phyloP scores from a whole-genome alignment of 2,888 invertebrate species.

The Scaptomyza tumidula region DNA sequence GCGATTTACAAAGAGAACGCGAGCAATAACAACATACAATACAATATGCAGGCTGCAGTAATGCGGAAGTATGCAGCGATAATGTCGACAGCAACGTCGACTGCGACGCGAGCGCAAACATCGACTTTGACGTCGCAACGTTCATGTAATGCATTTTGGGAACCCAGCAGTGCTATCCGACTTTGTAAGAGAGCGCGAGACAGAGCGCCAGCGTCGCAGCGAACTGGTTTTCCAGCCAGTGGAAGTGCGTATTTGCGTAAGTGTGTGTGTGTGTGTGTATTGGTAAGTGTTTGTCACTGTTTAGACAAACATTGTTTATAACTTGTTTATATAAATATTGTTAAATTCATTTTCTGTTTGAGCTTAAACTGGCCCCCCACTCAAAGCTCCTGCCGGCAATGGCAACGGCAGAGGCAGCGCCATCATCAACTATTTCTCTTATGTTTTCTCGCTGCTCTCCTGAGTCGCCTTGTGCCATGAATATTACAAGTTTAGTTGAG shows the following conservation, averaged over 20 bases:
- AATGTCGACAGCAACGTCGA: conserved; percentile 37
- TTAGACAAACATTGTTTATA: conserved; percentile 77
- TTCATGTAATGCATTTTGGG: conserved; percentile 67
- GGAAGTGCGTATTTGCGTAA: conserved; percentile 52
- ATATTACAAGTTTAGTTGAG: conserved; percentile 58
- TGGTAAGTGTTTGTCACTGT: conserved; percentile 72
- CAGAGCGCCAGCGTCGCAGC: conserved; percentile 50
- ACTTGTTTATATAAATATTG: conserved; percentile 79
- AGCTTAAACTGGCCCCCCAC: conserved; percentile 54
- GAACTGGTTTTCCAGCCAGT: conserved; percentile 53
- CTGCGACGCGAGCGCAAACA: conserved; percentile 19
- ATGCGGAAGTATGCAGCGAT: conserved; percentile 64
- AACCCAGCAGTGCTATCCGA: conserved; percentile 45
- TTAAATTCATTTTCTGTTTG: conserved; percentile 63
- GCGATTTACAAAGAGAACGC: conserved; percentile 2
- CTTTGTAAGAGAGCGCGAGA: conserved; percentile 56
- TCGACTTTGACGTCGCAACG: conserved; percentile 39
- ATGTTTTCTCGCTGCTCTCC: conserved; percentile 20
- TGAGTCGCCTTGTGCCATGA: conserved; percentile 53
- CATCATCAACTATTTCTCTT: conserved; percentile 30
- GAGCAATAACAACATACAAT: conserved; percentile 27
- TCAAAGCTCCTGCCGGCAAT: conserved; percentile 32
- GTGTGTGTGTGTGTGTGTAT: conserved; percentile 32
- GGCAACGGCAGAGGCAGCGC: conserved; percentile 20
- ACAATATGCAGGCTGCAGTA: conserved; percentile 64